Evolutionary conservation across 53 echinoderm and acorn worm species (phyloP).

Genomic region (Echinarachnius parma): DNA sequence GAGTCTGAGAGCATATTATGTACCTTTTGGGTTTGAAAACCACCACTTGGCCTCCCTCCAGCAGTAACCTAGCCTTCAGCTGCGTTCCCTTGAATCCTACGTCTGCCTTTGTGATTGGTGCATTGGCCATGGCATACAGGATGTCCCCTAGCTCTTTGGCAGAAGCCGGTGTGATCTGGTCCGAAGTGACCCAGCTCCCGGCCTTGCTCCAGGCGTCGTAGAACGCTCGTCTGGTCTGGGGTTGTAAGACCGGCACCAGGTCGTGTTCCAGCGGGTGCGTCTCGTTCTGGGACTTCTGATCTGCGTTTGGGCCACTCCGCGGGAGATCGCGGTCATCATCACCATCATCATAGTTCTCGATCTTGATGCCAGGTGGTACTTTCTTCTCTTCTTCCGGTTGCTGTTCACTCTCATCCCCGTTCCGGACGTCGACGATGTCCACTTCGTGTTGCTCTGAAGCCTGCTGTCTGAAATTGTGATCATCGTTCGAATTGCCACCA

Average conservation of each 20-base stretch:
- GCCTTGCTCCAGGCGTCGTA: slow-evolving; percentile 61
- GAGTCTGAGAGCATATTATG: too few relatives aligned
- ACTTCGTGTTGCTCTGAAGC: neutral
- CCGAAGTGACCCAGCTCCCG: slow-evolving; percentile 64
- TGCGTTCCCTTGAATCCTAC: slow-evolving; percentile 97
- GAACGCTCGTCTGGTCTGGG: slow-evolving; percentile 10
- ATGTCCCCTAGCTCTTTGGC: slow-evolving; percentile 73
- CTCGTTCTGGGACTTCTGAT: neutral
- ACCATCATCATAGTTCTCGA: slow-evolving; percentile 11
- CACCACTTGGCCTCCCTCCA: slow-evolving; percentile 77
- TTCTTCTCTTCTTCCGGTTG: slow-evolving; percentile 5
- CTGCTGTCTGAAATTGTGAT: too few relatives aligned
- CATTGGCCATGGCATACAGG: slow-evolving; percentile 71
- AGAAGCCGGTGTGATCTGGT: slow-evolving; percentile 50
- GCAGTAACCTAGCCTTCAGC: slow-evolving; percentile 67
- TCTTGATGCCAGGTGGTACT: slow-evolving; percentile 5
- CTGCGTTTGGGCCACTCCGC: neutral
- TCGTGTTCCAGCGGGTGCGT: slow-evolving; percentile 8
- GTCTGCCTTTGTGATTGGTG: slow-evolving; percentile 67
- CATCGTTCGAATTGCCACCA: too few relatives aligned
- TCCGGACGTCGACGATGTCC: slow-evolving; percentile 11
- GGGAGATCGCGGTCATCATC: neutral
- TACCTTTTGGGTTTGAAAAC: slow-evolving; percentile 98
- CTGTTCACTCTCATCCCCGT: slow-evolving; percentile 7
- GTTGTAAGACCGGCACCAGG: neutral